A percentile compares a stretch with the other conserved stretches of the same genome.
phyloP scores from a whole-genome alignment of 2,113 vertebrate species.

The Callaeas wilsoni region DNA sequence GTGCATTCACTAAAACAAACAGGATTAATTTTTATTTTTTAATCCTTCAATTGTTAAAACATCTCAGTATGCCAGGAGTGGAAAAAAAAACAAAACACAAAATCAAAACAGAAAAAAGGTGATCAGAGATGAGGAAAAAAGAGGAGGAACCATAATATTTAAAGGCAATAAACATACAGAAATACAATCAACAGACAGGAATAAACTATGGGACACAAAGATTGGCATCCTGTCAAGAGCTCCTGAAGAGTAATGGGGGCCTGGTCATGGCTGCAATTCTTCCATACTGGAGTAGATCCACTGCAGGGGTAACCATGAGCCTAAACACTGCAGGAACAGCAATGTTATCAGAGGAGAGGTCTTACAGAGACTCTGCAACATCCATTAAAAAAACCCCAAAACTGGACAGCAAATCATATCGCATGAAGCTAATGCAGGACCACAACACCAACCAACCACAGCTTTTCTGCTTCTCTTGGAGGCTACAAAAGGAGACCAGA shows the following conservation, averaged over 20 bases:
- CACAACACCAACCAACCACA: neutral
- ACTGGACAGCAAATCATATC: neutral
- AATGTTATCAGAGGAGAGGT: neutral
- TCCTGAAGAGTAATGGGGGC: neutral
- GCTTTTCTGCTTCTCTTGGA: neutral
- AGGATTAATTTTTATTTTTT: neutral
- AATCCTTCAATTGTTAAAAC: neutral
- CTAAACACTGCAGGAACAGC: neutral
- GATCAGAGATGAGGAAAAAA: neutral
- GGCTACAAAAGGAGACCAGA: neutral
- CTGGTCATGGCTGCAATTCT: neutral
- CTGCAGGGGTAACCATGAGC: neutral
- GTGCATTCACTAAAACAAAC: neutral
- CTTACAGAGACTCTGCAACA: neutral
- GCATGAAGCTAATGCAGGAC: neutral
- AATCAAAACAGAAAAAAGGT: neutral
- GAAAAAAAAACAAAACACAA: neutral
- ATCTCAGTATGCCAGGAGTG: neutral
- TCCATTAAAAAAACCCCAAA: neutral
- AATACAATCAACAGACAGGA: neutral
- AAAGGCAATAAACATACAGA: neutral
- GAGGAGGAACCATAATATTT: neutral
- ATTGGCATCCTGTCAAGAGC: neutral
- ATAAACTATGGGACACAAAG: neutral
- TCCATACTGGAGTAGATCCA: neutral